Conservation (phyloP, 2,797 vertebrate species). For the Sternotherus odoratus region DNA sequence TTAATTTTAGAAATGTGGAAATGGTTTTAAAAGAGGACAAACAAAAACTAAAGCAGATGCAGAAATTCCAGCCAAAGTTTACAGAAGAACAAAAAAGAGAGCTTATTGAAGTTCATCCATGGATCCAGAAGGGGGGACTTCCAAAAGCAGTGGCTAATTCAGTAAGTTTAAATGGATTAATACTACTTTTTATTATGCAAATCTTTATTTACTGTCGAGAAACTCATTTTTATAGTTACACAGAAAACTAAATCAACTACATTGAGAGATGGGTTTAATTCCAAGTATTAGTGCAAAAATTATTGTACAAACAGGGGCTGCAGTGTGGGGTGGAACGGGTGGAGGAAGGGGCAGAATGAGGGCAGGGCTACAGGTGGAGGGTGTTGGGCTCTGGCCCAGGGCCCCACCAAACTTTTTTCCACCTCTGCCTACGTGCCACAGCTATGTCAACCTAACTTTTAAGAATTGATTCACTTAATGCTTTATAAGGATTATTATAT, state of each 20-base stretch:
- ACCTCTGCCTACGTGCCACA: not conserved
- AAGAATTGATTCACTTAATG: not conserved
- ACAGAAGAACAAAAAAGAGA: conserved; percentile 90
- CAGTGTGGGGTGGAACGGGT: no score
- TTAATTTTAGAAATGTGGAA: conserved; percentile 85
- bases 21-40: conserved; percentile 90
- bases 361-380: no score
- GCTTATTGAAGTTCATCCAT: conserved; percentile 91
- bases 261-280: not conserved
- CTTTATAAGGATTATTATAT: not conserved
- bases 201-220: not conserved
- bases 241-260: not conserved
- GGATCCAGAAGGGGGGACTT: conserved; percentile 90
- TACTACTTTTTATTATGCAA: not conserved
- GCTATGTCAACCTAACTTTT: not conserved
- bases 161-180: conserved; percentile 76
- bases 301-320: no score
- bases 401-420: no score
- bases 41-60: conserved; percentile 89
- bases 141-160: conserved; percentile 87
- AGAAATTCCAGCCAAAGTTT: conserved; percentile 91
- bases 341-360: no score
- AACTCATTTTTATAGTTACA: not conserved
- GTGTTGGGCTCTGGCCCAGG: no score
- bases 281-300: not conserved